These are phyloP conservation scores for Branchinecta sandiegonensis DNA, from an alignment of 2,888 invertebrate genomes.

Conservation along the genomic window DNA sequence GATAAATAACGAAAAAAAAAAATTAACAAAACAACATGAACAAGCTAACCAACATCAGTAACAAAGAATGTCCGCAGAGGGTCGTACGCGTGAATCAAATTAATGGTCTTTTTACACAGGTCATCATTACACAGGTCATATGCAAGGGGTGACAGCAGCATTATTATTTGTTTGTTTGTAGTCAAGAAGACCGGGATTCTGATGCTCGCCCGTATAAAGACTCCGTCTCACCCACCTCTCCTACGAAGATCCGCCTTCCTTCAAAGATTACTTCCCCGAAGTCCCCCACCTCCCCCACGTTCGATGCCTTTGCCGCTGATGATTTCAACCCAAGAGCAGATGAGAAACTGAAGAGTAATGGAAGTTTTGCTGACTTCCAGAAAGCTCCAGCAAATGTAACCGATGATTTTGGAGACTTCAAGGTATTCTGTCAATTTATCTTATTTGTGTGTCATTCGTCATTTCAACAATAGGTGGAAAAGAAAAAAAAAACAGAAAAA, in stretches of 20 bases:
- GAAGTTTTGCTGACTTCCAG: not conserved
- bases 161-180: not conserved
- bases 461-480: too few species aligned
- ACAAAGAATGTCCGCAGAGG: too few species aligned
- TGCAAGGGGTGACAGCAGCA: too few species aligned
- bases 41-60: too few species aligned
- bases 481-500: too few species aligned
- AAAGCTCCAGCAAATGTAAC: constrained; percentile 25
- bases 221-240: not conserved
- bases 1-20: too few species aligned
- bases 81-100: too few species aligned
- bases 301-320: constrained; percentile 35
- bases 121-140: too few species aligned
- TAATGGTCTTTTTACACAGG: too few species aligned
- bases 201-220: not conserved
- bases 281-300: constrained; percentile 23
- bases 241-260: not conserved
- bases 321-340: constrained; percentile 34
- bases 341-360: constrained; percentile 32
- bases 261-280: constrained; percentile 15
- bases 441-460: too few species aligned
- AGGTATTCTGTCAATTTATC: not conserved
- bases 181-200: not conserved
- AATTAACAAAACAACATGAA: too few species aligned
- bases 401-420: constrained; percentile 61